phyloP scores from a whole-genome alignment of 2,113 vertebrate genomes.

The Eulemur macaco region DNA sequence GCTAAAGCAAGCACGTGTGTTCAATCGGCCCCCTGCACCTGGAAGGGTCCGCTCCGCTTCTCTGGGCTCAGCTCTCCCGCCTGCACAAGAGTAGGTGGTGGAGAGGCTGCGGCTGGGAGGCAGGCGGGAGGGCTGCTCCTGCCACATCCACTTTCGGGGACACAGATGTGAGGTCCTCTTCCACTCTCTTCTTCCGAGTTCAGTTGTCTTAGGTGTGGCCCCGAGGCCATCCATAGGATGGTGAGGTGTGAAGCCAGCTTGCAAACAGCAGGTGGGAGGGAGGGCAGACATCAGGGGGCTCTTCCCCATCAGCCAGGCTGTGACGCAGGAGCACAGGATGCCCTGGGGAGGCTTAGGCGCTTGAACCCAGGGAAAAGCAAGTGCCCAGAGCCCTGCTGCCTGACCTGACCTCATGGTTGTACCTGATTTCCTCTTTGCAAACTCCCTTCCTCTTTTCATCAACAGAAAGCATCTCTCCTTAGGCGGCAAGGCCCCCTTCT shows the following conservation, averaged over 20 bases:
- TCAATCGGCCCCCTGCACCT: accelerated
- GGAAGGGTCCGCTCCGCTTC: not conserved
- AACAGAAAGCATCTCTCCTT: not conserved
- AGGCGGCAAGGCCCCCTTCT: not conserved
- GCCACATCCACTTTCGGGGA: no score
- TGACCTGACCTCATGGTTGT: not conserved
- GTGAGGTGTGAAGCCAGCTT: not conserved
- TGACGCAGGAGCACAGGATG: not conserved
- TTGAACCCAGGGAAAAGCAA: not conserved
- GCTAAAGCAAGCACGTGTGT: not conserved
- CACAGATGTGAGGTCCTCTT: not conserved
- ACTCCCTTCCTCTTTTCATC: not conserved
- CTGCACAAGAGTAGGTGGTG: not conserved
- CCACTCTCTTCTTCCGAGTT: not conserved
- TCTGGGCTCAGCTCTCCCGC: not conserved
- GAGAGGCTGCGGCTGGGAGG: not conserved
- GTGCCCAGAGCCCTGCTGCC: not conserved
- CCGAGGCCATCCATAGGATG: not conserved
- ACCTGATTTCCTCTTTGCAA: not conserved
- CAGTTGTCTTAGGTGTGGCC: not conserved
- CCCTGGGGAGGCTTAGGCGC: not conserved
- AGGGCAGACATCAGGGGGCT: not conserved
- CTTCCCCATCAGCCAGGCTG: not conserved
- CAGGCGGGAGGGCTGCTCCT: not conserved
- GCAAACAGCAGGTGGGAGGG: not conserved